Base-by-base conservation (phyloP, 2,113 vertebrate species). In the Pachyramphus minor region DNA sequence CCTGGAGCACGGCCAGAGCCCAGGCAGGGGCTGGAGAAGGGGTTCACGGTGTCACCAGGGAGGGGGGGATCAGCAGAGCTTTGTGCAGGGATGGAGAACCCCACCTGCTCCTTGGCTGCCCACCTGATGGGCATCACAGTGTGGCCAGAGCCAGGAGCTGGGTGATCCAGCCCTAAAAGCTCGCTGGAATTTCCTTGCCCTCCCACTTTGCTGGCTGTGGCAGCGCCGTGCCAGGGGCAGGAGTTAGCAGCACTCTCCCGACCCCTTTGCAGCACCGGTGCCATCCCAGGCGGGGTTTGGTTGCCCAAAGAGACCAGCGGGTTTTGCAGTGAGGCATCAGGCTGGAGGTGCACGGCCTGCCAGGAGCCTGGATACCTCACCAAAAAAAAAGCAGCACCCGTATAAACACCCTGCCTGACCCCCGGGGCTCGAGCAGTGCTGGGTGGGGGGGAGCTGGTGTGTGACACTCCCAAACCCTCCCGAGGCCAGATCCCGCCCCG, bases 61-160 rank as follows among this genome's bases (percentile, higher is more conserved):
- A 0, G 33, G 17, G 42, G 4, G 39, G 19, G 4, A 55, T 17
- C 35, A 2, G 25, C 1, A 25, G n/a, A 23, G 5, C 2, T 3
- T 22, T 7, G 20, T 0, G 17, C 0, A 0, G 7, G 0, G 84
- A 17, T 45, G 84, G 74, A 55, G 66, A 82, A 5, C 27, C 21
- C 0, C 6, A 39, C 27, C 20, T 4, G 12, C 3, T 8, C 92
- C 86, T 14, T 5, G 55, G 33, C 30, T 0, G 0, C 64, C 21
- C 39, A 41, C 14, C 16, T 8, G 2, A 12, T 7, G 0, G 1
- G 23, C 31, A 31, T 14, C 2, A 0, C 22, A 2, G 5, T 0
- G 25, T 1, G 8, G 42, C 5, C 33, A 39, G 62, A 31, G 30
- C 28, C 37, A 9, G 72, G 63, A 11, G 33, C 8, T 10, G 59